Conservation (phyloP, 2,113 vertebrate species). For the Colinus virginianus region DNA sequence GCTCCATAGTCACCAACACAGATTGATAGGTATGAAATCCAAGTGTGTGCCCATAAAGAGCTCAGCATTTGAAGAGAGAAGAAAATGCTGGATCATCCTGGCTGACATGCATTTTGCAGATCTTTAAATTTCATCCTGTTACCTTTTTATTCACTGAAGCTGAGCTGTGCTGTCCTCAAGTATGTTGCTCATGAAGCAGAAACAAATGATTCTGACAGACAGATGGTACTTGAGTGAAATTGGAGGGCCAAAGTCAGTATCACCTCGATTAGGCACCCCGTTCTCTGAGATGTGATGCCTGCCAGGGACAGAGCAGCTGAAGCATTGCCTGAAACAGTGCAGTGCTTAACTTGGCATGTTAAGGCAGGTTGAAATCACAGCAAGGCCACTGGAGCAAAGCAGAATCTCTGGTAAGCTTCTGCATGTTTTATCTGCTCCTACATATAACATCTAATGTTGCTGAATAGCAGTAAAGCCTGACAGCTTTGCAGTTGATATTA, state of each 20-base stretch:
- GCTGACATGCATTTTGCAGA: accelerated
- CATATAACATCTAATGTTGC: neutral
- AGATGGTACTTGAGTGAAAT: neutral
- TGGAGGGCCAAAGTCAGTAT: neutral
- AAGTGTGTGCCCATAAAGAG: neutral
- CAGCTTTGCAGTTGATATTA: neutral
- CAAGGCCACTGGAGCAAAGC: neutral
- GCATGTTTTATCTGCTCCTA: neutral
- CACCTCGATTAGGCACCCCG: neutral
- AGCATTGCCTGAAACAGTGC: neutral
- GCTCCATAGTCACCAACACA: neutral
- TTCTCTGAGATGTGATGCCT: neutral
- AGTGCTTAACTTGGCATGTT: neutral
- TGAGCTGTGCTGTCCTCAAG: neutral
- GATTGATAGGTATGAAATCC: neutral
- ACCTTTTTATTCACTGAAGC: neutral
- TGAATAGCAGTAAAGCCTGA: neutral
- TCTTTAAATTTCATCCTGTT: neutral
- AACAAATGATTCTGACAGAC: neutral
- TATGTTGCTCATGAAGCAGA: neutral
- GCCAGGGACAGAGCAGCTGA: neutral
- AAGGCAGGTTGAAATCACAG: neutral
- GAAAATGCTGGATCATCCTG: neutral
- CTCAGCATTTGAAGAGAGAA: neutral
- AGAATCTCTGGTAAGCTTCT: neutral